phyloP scores from a whole-genome alignment of 2,113 vertebrate species.

The Ceyx melanurus region DNA sequence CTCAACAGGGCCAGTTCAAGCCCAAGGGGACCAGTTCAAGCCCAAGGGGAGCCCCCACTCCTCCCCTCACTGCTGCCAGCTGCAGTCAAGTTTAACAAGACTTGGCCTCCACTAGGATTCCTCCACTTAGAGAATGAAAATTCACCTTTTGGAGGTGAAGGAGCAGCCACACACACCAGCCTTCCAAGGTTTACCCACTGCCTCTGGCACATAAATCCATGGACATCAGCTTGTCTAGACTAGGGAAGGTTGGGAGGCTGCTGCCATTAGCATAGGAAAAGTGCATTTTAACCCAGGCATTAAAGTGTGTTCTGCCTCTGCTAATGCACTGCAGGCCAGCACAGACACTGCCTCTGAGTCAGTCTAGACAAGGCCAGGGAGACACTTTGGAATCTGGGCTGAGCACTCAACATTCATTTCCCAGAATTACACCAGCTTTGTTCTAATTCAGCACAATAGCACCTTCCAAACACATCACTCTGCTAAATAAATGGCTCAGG shows the following conservation, averaged over 20 bases:
- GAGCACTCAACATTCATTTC: background rate
- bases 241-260: background rate
- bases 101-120: background rate
- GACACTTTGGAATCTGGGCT: background rate
- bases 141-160: background rate
- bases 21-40: background rate
- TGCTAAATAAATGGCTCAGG: background rate
- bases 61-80: background rate
- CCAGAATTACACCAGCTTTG: background rate
- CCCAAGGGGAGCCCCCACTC: background rate
- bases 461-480: background rate
- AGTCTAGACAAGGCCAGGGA: background rate
- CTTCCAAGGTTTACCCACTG: background rate
- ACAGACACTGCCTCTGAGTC: background rate
- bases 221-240: background rate
- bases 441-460: background rate
- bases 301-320: background rate
- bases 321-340: background rate
- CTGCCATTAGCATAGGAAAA: fast-evolving
- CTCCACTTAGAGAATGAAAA: background rate
- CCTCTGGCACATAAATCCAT: background rate
- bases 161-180: fast-evolving
- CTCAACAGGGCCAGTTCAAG: background rate
- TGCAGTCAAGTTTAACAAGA: background rate
- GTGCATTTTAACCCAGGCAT: background rate